A percentile compares a stretch with the other conserved stretches of the same genome.
Conservation (phyloP, 2,888 invertebrate genomes). For the Glaucopsyche alexis region DNA sequence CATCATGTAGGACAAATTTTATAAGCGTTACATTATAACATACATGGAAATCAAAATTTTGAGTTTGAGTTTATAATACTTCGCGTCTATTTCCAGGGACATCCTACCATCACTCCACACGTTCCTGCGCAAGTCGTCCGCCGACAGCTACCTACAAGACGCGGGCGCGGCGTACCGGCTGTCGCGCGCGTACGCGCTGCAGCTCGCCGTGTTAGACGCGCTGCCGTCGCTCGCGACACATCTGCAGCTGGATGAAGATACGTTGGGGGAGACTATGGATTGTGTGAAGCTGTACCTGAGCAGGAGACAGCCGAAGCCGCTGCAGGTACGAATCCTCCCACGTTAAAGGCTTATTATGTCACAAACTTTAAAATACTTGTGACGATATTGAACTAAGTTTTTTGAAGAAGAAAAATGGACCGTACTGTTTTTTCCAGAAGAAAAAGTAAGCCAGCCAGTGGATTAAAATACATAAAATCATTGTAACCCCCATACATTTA, state of each 20-base stretch:
- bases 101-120: constrained; percentile 82
- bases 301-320: constrained; percentile 79
- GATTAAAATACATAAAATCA: no score
- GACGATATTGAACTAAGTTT: no score
- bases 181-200: constrained; percentile 72
- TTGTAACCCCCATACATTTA: no score
- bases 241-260: constrained; percentile 67
- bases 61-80: no score
- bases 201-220: constrained; percentile 69
- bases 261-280: constrained; percentile 62
- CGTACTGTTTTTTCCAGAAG: no score
- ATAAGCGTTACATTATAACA: no score
- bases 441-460: no score
- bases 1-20: no score
- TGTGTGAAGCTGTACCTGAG: constrained; percentile 77
- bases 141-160: constrained; percentile 81
- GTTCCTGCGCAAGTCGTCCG: constrained; percentile 74
- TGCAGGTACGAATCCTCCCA: constrained; percentile 75
- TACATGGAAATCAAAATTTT: no score
- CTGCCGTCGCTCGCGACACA: constrained; percentile 68
- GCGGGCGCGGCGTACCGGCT: constrained; percentile 78
- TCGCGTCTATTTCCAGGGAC: constrained; percentile 70
- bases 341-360: no score
- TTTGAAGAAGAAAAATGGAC: no score
- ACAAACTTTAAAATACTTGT: no score